Conservation (phyloP, 2,113 vertebrate genomes). For the Marmota flaviventris region DNA sequence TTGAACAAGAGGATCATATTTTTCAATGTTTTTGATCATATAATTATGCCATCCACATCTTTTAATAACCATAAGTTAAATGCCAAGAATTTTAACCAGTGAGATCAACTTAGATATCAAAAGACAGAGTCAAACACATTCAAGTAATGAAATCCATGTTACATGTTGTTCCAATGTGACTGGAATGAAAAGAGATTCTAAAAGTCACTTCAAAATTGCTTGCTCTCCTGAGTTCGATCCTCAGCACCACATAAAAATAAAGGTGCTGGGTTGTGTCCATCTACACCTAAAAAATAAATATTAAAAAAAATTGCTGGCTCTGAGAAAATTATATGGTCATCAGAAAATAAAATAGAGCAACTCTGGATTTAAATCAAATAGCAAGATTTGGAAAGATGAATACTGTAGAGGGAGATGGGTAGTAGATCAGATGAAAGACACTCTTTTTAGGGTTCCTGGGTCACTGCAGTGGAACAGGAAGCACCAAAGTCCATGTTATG, state of each 20-base stretch:
- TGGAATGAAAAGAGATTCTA: neutral
- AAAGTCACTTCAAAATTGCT: neutral
- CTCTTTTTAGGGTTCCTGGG: neutral
- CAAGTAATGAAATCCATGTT: conserved; percentile 23
- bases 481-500: neutral
- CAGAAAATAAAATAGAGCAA: neutral
- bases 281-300: no score
- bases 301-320: neutral
- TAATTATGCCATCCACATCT: neutral
- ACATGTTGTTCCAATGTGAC: neutral
- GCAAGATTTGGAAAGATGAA: neutral
- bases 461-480: neutral
- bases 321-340: neutral
- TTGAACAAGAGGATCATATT: neutral
- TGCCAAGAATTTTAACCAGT: neutral
- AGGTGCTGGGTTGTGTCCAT: no score
- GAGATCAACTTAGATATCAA: neutral
- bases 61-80: conserved; percentile 25
- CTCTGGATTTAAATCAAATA: neutral
- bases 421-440: neutral
- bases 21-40: neutral
- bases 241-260: no score
- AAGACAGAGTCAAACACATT: neutral
- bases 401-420: neutral
- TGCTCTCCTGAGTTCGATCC: neutral